Evolutionary conservation across 2,888 invertebrate genomes (phyloP).

Genomic region (Tipula unca): DNA sequence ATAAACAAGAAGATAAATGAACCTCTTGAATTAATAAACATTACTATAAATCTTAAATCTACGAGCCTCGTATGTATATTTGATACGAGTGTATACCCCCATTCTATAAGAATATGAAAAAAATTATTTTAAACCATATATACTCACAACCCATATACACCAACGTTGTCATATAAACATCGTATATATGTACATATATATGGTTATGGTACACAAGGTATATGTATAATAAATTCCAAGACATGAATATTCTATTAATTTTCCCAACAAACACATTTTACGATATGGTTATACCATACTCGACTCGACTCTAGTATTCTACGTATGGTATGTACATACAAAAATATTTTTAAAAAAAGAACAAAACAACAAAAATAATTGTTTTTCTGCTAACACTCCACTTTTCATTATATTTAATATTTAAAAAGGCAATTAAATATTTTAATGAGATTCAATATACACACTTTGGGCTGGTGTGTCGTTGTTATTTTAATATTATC

Average conservation of each 20-base stretch:
- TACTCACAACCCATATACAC: neutral
- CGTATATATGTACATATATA: no score
- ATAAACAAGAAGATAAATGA: neutral
- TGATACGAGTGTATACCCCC: neutral
- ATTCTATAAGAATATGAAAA: neutral
- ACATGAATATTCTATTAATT: neutral
- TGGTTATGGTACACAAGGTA: neutral
- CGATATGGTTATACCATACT: neutral
- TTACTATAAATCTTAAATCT: neutral
- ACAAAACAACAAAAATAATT: neutral
- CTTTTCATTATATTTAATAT: neutral
- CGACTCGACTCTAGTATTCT: neutral
- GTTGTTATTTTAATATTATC: neutral
- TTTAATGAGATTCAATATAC: neutral
- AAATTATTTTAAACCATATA: neutral
- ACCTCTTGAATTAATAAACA: neutral
- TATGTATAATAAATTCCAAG: neutral
- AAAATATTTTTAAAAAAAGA: neutral
- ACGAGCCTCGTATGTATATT: neutral
- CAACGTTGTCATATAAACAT: neutral
- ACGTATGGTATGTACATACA: no score
- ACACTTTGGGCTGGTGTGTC: neutral
- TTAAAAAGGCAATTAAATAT: neutral
- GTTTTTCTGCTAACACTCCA: neutral
- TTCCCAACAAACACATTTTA: neutral